A percentile compares a stretch with the other conserved stretches of the same genome.
phyloP scores from a whole-genome alignment of 1,140 invertebrate species.

The Elysia chlorotica region DNA sequence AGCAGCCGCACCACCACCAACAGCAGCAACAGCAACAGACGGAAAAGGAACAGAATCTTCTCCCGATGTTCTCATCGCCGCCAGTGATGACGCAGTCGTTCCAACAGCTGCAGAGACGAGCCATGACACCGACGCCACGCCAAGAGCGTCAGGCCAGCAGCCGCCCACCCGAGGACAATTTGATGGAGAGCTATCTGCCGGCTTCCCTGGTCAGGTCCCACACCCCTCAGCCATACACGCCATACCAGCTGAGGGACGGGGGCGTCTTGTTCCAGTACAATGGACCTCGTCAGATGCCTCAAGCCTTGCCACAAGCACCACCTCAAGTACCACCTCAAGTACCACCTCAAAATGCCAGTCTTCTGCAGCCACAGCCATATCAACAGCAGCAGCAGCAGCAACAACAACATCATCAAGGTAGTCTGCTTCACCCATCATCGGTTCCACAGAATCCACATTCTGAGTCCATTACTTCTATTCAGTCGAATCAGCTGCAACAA shows the following conservation, averaged over 20 bases:
- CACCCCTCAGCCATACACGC: slow-evolving; percentile 45
- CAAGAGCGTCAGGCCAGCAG: slow-evolving; percentile 20
- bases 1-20: background rate
- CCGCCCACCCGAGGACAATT: background rate
- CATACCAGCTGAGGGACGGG: too few species aligned
- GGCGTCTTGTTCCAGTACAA: too few species aligned
- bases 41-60: too few species aligned
- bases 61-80: too few species aligned
- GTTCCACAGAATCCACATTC: too few species aligned
- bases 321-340: too few species aligned
- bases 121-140: slow-evolving; percentile 24
- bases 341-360: background rate
- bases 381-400: slow-evolving; percentile 1
- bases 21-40: background rate
- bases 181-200: background rate
- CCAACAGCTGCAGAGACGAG: slow-evolving; percentile 6
- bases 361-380: background rate
- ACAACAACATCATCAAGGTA: background rate
- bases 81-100: background rate
- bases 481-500: background rate
- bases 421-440: background rate
- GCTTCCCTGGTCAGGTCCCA: slow-evolving; percentile 34
- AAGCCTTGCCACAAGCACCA: too few species aligned
- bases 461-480: too few species aligned
- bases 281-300: too few species aligned